Conservation (phyloP, 2,888 invertebrate species). For the Taenaris catops region DNA sequence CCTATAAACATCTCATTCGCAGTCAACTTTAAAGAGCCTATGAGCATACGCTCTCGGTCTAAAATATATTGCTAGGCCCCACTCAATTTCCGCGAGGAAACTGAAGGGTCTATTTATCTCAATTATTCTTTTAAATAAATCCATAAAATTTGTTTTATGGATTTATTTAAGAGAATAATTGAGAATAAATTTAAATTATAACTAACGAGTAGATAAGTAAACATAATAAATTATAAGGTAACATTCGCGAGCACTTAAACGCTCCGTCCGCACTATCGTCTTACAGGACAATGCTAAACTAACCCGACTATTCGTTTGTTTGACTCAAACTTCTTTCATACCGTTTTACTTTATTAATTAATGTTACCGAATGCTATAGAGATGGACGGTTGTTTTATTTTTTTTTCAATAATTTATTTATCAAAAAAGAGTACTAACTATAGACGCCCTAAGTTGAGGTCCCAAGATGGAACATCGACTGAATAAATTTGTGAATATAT, state of each 20-base stretch:
- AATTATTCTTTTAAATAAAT: too few species aligned
- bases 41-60: conserved; percentile 19
- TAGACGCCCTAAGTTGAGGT: too few species aligned
- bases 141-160: too few species aligned
- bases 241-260: conserved; percentile 3
- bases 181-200: neutral
- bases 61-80: conserved; percentile 27
- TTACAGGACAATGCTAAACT: conserved; percentile 25
- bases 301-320: conserved; percentile 27
- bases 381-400: too few species aligned
- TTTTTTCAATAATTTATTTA: too few species aligned
- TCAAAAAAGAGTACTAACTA: too few species aligned
- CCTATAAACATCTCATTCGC: conserved; percentile 7
- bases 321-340: conserved; percentile 26
- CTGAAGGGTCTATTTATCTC: conserved; percentile 22
- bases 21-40: conserved; percentile 2
- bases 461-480: too few species aligned
- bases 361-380: conserved; percentile 25
- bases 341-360: conserved; percentile 28
- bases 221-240: neutral
- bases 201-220: neutral
- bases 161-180: too few species aligned
- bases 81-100: conserved; percentile 38
- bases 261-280: conserved; percentile 16
- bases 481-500: too few species aligned